phyloP scores from a whole-genome alignment of 2,113 vertebrate species.

The Rhagologus leucostigma region DNA sequence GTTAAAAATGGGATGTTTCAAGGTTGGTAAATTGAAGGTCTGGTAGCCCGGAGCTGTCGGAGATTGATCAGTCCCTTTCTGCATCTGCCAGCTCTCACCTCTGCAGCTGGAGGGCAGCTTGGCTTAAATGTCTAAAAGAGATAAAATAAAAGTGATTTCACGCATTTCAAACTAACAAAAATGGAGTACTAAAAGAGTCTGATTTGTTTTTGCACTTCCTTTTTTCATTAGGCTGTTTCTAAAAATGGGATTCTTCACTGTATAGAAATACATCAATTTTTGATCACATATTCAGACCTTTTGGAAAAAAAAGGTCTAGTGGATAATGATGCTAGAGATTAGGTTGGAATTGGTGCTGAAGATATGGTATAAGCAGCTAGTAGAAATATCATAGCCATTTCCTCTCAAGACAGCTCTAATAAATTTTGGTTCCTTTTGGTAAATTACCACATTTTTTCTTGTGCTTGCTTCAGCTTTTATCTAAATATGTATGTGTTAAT shows the following conservation, averaged over 20 bases:
- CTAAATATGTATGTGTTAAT: not conserved
- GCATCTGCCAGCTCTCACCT: not conserved
- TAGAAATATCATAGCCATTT: conserved; percentile 39
- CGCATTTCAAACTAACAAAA: not conserved
- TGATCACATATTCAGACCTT: not conserved
- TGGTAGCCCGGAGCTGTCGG: not conserved
- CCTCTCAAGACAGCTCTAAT: conserved; percentile 37
- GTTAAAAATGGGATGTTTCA: not conserved
- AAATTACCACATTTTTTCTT: conserved; percentile 23
- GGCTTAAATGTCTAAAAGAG: not conserved
- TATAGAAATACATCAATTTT: conserved; percentile 9
- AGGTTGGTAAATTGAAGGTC: not conserved
- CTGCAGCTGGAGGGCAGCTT: not conserved
- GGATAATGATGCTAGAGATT: conserved; percentile 42
- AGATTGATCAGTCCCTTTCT: not conserved
- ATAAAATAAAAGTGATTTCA: not conserved
- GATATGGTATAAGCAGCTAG: conserved; percentile 3
- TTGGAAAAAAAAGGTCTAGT: not conserved
- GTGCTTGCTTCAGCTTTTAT: not conserved
- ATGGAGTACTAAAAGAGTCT: not conserved
- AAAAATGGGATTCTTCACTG: not conserved
- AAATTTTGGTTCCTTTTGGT: conserved; percentile 31
- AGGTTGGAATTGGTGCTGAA: conserved; percentile 37
- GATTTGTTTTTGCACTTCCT: not conserved
- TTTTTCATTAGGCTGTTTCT: not conserved